Evolutionary conservation across 2,888 invertebrate genomes (phyloP), one percentile per base, ranked within the genome.

Genomic region (Tachina lurida): DNA sequence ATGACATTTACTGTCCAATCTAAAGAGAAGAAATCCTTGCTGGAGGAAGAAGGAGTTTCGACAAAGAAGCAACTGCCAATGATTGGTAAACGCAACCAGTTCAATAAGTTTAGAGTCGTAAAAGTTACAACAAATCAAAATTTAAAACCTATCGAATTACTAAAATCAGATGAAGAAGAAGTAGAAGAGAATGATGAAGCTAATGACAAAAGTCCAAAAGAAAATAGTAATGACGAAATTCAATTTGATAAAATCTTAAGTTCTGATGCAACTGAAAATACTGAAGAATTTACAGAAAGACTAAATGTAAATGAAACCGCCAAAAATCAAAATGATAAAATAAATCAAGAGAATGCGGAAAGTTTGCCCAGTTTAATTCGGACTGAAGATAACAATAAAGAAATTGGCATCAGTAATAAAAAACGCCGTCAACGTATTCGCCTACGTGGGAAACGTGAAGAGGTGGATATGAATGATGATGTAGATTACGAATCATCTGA

Each of bases 1-100:
- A 91, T 94, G 88, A 92, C 95, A 63, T 95, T 95, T 19, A 92
- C 94, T 2, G 91, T 95, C 88, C 93, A 39, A 90, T 92, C 79
- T 89, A 89, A 62, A 88, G 89, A 39, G 89, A 90, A 41, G 84
- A 84, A 49, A 74, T 71, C 19, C 67, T 75, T 45, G 7, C 75
- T 87, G 67, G 77, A 17, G 3, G 31, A 68, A 54, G 8, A 17
- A n/a, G 39, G 54, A 31, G 19, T 1, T 0, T 10, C 19, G n/a
- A 10, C 12, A 10, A 86, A 70, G 43, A 81, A 81, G 54, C 91
- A 90, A 58, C 86, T 94, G 47, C 94, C 94, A 10, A 90, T 94
- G 80, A 93, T 93, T 89, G 94, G 94, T 41, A 93, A 93, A 87
- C 89, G 93, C 7, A 92, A 92, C 87, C 93, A 93, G 79, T 91